Conservation (phyloP, 2,888 invertebrate species). For the Andricus quercusramuli region DNA sequence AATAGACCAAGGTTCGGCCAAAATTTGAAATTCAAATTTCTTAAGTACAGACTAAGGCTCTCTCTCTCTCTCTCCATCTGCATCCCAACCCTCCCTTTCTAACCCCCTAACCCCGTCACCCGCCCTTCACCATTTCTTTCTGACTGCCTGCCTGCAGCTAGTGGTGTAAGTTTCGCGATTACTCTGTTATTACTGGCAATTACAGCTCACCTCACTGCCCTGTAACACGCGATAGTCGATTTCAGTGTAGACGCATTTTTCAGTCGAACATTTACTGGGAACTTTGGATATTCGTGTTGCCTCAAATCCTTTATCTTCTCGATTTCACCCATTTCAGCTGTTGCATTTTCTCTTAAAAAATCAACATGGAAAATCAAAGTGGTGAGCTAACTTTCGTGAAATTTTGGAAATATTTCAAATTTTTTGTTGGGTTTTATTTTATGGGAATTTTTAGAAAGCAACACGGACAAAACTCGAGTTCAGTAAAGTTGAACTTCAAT, state of each 20-base stretch:
- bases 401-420: too few species aligned
- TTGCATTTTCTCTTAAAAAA: not conserved
- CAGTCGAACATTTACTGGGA: conserved; percentile 18
- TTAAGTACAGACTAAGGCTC: conserved; percentile 29
- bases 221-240: conserved; percentile 63
- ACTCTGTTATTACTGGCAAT: conserved; percentile 67
- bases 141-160: conserved; percentile 16
- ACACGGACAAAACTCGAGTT: too few species aligned
- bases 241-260: conserved; percentile 52
- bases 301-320: conserved; percentile 1
- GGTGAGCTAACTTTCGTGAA: too few species aligned
- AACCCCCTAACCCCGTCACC: not conserved
- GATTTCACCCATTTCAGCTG: conserved; percentile 15
- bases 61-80: conserved; percentile 43
- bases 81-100: conserved; percentile 1
- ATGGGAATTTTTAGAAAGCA: too few species aligned
- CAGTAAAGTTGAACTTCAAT: too few species aligned
- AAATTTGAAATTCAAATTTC: conserved; percentile 65
- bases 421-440: too few species aligned
- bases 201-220: conserved; percentile 60
- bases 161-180: conserved; percentile 66
- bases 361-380: not conserved
- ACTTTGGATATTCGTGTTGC: conserved; percentile 32
- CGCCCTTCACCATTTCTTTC: conserved; percentile 18
- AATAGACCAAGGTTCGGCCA: conserved; percentile 57